Evolutionary conservation across 2,797 vertebrate genomes (phyloP).

Genomic region (Urocyon cinereoargenteus): DNA sequence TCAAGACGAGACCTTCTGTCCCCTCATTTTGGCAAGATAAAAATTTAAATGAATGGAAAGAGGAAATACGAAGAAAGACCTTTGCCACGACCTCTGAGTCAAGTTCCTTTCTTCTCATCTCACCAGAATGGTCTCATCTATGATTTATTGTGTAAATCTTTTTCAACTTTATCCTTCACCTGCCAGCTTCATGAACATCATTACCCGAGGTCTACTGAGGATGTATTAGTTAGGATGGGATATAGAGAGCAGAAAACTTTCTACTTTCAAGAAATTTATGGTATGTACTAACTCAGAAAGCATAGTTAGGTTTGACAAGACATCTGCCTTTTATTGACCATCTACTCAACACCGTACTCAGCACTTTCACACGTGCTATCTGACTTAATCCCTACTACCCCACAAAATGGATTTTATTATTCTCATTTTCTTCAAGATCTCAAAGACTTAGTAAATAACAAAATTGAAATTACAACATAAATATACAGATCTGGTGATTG

Average conservation of each 20-base stretch:
- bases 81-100: constrained; percentile 56
- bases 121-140: constrained; percentile 57
- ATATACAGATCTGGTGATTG: constrained; percentile 6
- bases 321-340: constrained; percentile 28
- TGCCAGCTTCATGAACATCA: constrained; percentile 34
- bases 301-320: constrained; percentile 30
- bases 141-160: constrained; percentile 53
- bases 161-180: constrained; percentile 59
- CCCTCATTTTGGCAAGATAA: constrained; percentile 62
- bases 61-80: constrained; percentile 65
- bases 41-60: constrained; percentile 66
- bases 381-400: neutral
- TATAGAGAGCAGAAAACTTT: constrained; percentile 44
- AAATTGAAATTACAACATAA: constrained; percentile 48
- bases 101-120: constrained; percentile 17
- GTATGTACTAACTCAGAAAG: constrained; percentile 51
- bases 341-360: neutral
- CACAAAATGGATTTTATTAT: neutral
- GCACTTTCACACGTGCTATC: neutral
- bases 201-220: constrained; percentile 17
- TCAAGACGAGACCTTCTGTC: constrained; percentile 68
- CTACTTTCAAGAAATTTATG: constrained; percentile 56
- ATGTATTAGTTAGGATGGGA: constrained; percentile 19
- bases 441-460: constrained; percentile 23
- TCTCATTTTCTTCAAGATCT: constrained; percentile 49